phyloP scores from a whole-genome alignment of 2,888 invertebrate species.

The Leptothorax acervorum region DNA sequence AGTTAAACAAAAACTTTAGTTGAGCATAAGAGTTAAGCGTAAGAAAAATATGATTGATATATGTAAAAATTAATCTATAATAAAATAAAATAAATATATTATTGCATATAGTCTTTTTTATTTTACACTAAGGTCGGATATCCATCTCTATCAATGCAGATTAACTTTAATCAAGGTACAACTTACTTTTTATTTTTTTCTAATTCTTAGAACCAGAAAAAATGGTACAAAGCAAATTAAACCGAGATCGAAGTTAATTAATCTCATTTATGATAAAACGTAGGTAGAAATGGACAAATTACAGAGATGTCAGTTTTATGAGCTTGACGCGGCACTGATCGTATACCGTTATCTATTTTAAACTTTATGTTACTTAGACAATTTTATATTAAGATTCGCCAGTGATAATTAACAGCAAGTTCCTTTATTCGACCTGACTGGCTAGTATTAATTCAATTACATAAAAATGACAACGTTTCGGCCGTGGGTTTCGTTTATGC shows the following conservation, averaged over 20 bases:
- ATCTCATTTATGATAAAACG: no score
- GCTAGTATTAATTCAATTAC: no score
- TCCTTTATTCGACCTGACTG: no score
- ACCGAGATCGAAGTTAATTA: no score
- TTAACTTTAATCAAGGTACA: neutral
- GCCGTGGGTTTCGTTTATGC: no score
- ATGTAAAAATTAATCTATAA: neutral
- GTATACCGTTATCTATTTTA: neutral
- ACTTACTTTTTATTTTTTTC: neutral
- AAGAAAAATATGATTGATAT: conserved; percentile 1
- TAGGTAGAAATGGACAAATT: neutral
- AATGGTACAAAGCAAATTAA: no score
- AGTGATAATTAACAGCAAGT: no score
- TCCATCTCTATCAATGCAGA: neutral
- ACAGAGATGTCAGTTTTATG: neutral
- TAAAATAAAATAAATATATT: neutral
- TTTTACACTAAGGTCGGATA: neutral
- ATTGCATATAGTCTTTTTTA: neutral
- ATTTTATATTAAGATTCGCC: no score
- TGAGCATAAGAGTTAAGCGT: neutral
- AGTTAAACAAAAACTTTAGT: neutral
- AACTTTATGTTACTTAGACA: no score
- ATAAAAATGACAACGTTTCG: no score
- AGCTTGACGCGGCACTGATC: neutral
- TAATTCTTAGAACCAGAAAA: neutral